Evolutionary conservation across 2,113 vertebrate genomes (phyloP).

Genomic region (Alligator mississippiensis): DNA sequence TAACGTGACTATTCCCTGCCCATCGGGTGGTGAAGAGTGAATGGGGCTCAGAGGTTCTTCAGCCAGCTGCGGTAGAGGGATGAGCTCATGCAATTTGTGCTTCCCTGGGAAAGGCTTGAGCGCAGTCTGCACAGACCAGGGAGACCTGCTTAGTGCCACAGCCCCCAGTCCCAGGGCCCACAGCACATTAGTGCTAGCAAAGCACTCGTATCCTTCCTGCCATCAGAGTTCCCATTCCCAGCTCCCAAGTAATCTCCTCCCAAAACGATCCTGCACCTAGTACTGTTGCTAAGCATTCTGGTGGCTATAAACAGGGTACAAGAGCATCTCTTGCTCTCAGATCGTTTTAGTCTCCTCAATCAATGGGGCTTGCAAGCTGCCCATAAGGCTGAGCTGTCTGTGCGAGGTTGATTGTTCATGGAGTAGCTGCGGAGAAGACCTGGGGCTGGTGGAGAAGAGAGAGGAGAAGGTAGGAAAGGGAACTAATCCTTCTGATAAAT

Average conservation of each 20-base stretch:
- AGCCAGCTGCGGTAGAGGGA: background rate
- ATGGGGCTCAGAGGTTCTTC: conserved; percentile 3
- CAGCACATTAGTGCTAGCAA: background rate
- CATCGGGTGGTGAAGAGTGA: conserved; percentile 13
- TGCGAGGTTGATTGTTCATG: background rate
- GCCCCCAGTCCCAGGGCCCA: background rate
- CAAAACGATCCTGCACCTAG: rapidly evolving
- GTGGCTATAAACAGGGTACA: background rate
- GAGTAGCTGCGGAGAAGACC: background rate
- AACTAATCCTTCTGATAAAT: background rate
- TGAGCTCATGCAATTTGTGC: background rate
- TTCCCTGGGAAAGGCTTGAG: background rate
- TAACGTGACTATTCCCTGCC: background rate
- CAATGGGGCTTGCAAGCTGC: conserved; percentile 32
- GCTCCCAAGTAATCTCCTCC: background rate
- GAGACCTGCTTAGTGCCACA: background rate
- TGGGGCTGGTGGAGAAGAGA: background rate
- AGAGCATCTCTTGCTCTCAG: conserved; percentile 35
- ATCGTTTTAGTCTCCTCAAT: background rate
- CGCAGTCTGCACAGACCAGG: background rate
- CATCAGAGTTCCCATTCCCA: background rate
- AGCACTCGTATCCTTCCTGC: background rate
- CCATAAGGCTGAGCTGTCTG: conserved; percentile 15
- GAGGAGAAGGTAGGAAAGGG: background rate
- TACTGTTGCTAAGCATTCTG: background rate